phyloP scores from a whole-genome alignment of 2,113 vertebrate species.

The Pogona vitticeps region DNA sequence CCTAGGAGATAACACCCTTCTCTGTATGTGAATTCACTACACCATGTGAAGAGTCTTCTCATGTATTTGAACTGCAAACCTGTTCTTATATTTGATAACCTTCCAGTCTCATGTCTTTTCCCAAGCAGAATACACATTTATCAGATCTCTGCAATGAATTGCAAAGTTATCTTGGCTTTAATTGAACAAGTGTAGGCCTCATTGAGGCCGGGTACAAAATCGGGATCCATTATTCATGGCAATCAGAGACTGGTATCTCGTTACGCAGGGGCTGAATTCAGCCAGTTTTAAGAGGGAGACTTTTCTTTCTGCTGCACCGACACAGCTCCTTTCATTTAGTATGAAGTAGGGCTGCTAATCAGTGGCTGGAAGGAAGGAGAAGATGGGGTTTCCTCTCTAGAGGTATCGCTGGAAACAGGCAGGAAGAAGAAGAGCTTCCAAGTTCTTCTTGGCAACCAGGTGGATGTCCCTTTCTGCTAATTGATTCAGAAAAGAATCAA shows the following conservation, averaged over 20 bases:
- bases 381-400: conserved; percentile 1
- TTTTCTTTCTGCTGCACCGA: background rate
- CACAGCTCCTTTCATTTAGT: background rate
- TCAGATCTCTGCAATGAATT: background rate
- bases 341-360: background rate
- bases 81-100: background rate
- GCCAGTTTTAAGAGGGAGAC: background rate
- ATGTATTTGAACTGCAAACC: no score
- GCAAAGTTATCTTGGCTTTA: fast-evolving
- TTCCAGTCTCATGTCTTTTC: background rate
- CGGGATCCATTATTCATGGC: background rate
- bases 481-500: conserved; percentile 67
- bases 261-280: background rate
- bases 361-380: background rate
- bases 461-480: conserved; percentile 59
- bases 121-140: background rate
- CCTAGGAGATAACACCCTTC: no score
- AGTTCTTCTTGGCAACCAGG: conserved; percentile 61
- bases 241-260: background rate
- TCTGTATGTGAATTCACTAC: no score
- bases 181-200: background rate
- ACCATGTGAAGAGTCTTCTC: no score
- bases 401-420: conserved; percentile 44
- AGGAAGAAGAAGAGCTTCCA: conserved; percentile 51
- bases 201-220: background rate